Evolutionary conservation across 2,888 invertebrate species (phyloP).

Genomic region (Galeruca laticollis): DNA sequence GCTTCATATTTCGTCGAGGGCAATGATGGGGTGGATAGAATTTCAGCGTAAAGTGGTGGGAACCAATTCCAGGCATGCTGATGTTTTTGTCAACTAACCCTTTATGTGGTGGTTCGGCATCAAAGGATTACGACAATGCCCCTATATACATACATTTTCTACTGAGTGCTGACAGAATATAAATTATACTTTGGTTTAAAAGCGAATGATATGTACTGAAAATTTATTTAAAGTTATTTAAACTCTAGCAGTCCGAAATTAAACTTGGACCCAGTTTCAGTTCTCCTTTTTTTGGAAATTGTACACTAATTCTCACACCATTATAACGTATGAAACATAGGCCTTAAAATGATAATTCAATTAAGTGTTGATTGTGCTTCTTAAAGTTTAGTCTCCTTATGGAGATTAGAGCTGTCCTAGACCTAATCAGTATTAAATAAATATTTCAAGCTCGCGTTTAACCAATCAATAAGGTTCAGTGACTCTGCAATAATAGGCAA

Average conservation of each 20-base stretch:
- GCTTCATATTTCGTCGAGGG: constrained; percentile 10
- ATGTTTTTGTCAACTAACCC: constrained; percentile 26
- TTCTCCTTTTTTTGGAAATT: too few species aligned
- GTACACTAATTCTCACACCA: too few species aligned
- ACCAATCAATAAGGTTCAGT: too few species aligned
- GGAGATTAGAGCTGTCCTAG: too few species aligned
- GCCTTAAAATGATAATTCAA: too few species aligned
- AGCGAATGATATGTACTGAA: background rate
- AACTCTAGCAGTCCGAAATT: background rate
- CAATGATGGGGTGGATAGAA: constrained; percentile 22
- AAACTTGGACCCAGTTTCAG: background rate
- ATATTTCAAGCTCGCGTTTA: too few species aligned
- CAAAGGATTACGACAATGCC: constrained; percentile 28
- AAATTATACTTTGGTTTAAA: background rate
- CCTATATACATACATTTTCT: constrained; percentile 13
- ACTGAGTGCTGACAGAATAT: constrained; percentile 15
- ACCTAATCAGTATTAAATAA: too few species aligned
- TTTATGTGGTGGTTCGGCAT: constrained; percentile 24
- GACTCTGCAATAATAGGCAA: too few species aligned
- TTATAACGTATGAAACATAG: too few species aligned
- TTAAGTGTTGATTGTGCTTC: too few species aligned
- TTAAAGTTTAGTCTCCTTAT: too few species aligned
- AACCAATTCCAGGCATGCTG: constrained; percentile 18
- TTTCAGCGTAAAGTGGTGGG: constrained; percentile 28
- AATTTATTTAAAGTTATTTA: background rate